A percentile compares a stretch with the other conserved stretches of the same genome.
Conservation (phyloP, 2,113 vertebrate species). For the Procavia capensis region DNA sequence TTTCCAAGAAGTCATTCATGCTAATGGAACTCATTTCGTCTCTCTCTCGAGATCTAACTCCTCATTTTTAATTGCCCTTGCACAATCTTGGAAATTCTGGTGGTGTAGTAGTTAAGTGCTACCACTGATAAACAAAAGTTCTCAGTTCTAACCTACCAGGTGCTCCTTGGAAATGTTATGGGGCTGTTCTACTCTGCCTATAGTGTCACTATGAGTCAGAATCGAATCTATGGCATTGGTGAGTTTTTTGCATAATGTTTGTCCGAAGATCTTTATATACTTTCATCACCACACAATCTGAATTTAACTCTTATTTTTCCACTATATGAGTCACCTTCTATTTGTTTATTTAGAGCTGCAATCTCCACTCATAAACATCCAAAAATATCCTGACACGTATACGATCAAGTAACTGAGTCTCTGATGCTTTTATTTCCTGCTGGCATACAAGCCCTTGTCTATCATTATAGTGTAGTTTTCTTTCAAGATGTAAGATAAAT, state of each 20-base stretch:
- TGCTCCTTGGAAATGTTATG: too few species aligned
- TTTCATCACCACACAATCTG: background rate
- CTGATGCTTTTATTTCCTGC: background rate
- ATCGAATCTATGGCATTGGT: too few species aligned
- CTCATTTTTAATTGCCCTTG: background rate
- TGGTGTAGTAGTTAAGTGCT: too few species aligned
- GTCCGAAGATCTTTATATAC: background rate
- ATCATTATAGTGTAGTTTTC: background rate
- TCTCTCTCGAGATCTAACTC: background rate
- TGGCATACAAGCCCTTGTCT: background rate
- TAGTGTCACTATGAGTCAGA: too few species aligned
- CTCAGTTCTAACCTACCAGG: too few species aligned
- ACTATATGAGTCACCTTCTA: background rate
- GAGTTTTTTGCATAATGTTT: background rate
- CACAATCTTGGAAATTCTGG: too few species aligned
- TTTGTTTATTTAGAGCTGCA: background rate
- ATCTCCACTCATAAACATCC: background rate
- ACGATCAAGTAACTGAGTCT: background rate
- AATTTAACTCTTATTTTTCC: background rate
- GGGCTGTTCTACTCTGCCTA: too few species aligned
- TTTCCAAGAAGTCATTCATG: background rate
- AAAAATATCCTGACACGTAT: background rate
- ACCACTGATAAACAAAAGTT: too few species aligned
- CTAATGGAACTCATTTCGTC: background rate
- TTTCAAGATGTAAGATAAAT: background rate